Base-by-base conservation (phyloP, 2,888 invertebrate genomes). In the Cerastoderma edule region DNA sequence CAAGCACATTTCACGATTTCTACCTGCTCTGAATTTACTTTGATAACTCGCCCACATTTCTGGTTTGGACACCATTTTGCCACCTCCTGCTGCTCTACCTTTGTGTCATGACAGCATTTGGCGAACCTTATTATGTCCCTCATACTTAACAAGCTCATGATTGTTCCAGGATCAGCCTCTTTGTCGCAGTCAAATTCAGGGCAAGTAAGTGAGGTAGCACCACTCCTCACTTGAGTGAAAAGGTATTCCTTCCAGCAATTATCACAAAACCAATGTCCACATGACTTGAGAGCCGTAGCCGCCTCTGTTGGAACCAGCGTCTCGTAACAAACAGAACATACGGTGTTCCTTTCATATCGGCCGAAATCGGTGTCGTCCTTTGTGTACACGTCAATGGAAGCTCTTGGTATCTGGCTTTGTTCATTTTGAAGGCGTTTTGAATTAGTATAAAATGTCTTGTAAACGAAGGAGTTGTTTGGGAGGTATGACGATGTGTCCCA, bases 211-310 rank as follows among this genome's bases (percentile, higher is more conserved):
- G 24, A 32, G 0, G 24, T 24, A 2, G 77, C 65, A 4, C 83
- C 83, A 16, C 64, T 71, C 8, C 60, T 56, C 24, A 83, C 74
- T 53, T 74, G 39, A 1, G 75, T 73, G 50, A 66, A 39, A 2
- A 84, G 65, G 66, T 86, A 83, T n/a, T 80, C 81, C 39, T 32
- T 44, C 87, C 87, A 87, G 66, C 87, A 87, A 2, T 30, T 30
- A 63, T 85, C 78, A 70, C 87, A 87, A 67, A 85, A 86, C 87
- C 86, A 86, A 66, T 87, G 87, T n/a, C 82, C 74, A 53, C 87
- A 87, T 0, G 66, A 33, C 28, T 75, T 70, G 1, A 87, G 57
- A 19, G 82, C 74, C 22, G 84, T 85, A n/a, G n/a, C n/a, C n/a
- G n/a, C n/a, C n/a, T n/a, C n/a, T n/a, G n/a, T n/a, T n/a, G n/a